Conservation (phyloP, 2,113 vertebrate species). For the Trichomycterus rosablanca region DNA sequence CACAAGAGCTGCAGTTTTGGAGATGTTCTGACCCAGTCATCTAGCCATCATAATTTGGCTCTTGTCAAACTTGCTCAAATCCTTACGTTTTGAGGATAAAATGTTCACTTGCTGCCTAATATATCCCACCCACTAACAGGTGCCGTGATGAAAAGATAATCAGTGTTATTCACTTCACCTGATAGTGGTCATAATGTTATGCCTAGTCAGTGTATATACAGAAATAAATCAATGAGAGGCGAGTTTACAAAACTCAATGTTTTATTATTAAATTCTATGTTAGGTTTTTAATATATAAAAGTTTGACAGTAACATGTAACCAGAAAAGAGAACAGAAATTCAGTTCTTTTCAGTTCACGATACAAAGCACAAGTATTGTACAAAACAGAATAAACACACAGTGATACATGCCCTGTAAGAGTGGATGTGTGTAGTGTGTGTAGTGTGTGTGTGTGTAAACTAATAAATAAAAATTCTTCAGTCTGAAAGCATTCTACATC, state of each 20-base stretch:
- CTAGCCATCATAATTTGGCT: too few relatives aligned
- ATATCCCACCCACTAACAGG: too few relatives aligned
- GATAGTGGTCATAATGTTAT: too few relatives aligned
- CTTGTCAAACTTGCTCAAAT: too few relatives aligned
- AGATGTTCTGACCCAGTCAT: too few relatives aligned
- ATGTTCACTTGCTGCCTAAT: too few relatives aligned
- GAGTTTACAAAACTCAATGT: slow-evolving; percentile 62
- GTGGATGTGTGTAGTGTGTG: slow-evolving; percentile 27
- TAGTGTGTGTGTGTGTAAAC: slow-evolving; percentile 30
- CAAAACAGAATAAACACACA: slow-evolving; percentile 41
- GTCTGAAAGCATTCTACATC: slow-evolving; percentile 24
- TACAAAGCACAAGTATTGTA: slow-evolving; percentile 53
- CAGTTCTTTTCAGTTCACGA: slow-evolving; percentile 29
- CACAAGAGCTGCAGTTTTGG: too few relatives aligned
- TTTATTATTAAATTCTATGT: slow-evolving; percentile 72
- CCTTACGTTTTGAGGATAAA: too few relatives aligned
- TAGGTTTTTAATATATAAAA: slow-evolving; percentile 68
- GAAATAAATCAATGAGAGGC: slow-evolving; percentile 23
- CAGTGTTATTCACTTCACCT: too few relatives aligned
- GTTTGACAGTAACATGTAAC: slow-evolving; percentile 66
- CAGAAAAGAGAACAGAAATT: slow-evolving; percentile 47
- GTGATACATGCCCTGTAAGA: slow-evolving; percentile 7
- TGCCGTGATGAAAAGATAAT: too few relatives aligned
- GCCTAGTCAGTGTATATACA: too few relatives aligned
- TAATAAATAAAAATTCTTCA: slow-evolving; percentile 32